A percentile compares a stretch with the other conserved stretches of the same genome.
Evolutionary conservation across 1,140 invertebrate species (phyloP).

Genomic region (Stratiolaelaps scimitus): DNA sequence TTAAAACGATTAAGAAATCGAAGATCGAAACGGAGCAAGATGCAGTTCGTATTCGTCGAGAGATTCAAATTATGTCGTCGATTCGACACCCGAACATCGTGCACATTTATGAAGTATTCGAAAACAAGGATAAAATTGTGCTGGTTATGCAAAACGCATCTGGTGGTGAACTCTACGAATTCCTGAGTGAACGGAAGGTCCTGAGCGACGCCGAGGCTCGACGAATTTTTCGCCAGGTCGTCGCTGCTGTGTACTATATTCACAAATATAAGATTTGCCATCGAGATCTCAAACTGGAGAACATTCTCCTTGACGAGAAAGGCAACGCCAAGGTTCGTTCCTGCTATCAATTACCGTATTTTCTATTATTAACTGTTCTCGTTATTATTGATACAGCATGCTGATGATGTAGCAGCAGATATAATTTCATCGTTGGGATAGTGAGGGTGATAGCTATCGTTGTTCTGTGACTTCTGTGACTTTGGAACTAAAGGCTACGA

Average conservation of each 20-base stretch:
- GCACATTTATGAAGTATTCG: constrained; percentile 98
- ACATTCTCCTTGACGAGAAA: constrained; percentile 87
- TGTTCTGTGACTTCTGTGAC: no score
- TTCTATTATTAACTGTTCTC: no score
- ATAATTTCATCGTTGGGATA: no score
- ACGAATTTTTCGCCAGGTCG: constrained; percentile 90
- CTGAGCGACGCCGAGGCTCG: constrained; percentile 81
- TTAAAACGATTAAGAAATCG: constrained; percentile 97
- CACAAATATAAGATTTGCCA: constrained; percentile 98
- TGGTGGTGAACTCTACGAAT: constrained; percentile 96
- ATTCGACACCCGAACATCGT: constrained; percentile 97
- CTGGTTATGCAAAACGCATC: constrained; percentile 98
- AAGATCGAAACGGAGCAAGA: constrained; percentile 97
- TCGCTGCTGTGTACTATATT: constrained; percentile 94
- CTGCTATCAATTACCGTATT: no score
- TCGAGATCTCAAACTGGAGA: constrained; percentile 95
- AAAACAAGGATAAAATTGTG: constrained; percentile 97
- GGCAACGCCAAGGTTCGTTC: constrained; percentile 76
- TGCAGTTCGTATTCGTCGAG: constrained; percentile 78
- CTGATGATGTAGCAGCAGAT: no score
- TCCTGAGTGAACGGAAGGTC: constrained; percentile 80
- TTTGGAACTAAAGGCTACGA: no score
- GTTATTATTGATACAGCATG: no score
- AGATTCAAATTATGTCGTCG: constrained; percentile 98
- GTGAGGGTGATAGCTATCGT: no score